Evolutionary conservation across 1,140 invertebrate genomes (phyloP).

Genomic region (Drosophila truncata): DNA sequence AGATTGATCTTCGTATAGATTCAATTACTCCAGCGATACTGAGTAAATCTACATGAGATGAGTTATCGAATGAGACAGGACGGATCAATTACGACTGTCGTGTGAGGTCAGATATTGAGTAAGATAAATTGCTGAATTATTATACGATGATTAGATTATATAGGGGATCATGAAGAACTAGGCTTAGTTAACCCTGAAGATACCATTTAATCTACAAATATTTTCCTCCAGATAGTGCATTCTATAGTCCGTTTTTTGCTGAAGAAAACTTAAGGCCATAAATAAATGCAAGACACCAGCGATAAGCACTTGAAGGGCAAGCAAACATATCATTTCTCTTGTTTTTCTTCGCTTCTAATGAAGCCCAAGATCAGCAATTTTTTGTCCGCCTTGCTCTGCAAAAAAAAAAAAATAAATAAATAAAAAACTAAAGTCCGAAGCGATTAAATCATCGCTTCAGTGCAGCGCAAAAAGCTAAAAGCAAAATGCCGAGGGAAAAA

Average conservation of each 20-base stretch:
- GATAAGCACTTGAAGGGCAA: conserved; percentile 45
- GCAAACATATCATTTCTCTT: conserved; percentile 28
- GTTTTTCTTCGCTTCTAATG: conserved; percentile 27
- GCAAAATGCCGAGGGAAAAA: conserved; percentile 15
- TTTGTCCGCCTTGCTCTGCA: conserved; percentile 13
- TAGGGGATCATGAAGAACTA: neutral
- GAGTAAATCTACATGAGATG: neutral
- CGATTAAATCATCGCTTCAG: conserved; percentile 57
- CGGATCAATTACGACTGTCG: conserved; percentile 23
- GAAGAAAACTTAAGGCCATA: neutral
- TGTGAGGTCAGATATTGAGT: conserved; percentile 26
- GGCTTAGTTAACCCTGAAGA: neutral
- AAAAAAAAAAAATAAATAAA: conserved; percentile 14
- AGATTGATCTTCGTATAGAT: conserved; percentile 10
- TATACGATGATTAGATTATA: neutral
- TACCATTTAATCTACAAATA: conserved; percentile 7
- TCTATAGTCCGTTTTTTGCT: conserved; percentile 7
- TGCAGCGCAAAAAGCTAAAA: conserved; percentile 22
- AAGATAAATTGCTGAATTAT: conserved; percentile 18
- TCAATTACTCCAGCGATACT: conserved; percentile 1
- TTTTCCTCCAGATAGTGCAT: conserved; percentile 6
- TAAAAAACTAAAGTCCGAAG: conserved; percentile 33
- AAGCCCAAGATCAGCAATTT: conserved; percentile 43
- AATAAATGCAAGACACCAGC: neutral
- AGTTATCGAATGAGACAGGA: conserved; percentile 14